Evolutionary conservation across 1,140 invertebrate genomes (phyloP).

Genomic region (Homalodisca vitripennis): DNA sequence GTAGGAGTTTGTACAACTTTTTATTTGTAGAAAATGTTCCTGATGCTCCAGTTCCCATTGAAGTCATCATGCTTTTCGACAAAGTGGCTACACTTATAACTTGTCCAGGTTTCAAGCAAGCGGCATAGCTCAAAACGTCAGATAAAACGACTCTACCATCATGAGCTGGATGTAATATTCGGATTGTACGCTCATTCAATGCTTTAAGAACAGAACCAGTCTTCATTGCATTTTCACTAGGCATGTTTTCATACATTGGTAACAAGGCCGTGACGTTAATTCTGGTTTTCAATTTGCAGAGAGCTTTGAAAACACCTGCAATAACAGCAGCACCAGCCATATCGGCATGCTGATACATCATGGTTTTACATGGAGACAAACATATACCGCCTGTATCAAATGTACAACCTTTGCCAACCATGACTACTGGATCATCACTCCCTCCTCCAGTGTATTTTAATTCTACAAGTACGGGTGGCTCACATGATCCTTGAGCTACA

Average conservation of each 20-base stretch:
- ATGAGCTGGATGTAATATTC: slow-evolving; percentile 86
- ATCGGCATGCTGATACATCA: slow-evolving; percentile 55
- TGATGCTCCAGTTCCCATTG: slow-evolving; percentile 53
- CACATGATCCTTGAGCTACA: slow-evolving; percentile 54
- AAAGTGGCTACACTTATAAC: slow-evolving; percentile 73
- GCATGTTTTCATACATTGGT: slow-evolving; percentile 86
- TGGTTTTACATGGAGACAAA: not conserved
- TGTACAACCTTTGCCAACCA: slow-evolving; percentile 43
- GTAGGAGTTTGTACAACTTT: slow-evolving; percentile 50
- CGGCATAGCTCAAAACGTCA: slow-evolving; percentile 81
- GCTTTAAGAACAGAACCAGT: slow-evolving; percentile 82
- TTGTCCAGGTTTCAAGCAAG: slow-evolving; percentile 61
- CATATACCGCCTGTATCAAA: slow-evolving; percentile 1
- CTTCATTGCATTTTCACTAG: slow-evolving; percentile 76
- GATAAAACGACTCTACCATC: slow-evolving; percentile 85
- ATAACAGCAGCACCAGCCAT: slow-evolving; percentile 88
- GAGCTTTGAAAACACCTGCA: slow-evolving; percentile 65
- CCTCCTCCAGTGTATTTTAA: slow-evolving; percentile 45
- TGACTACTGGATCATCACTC: slow-evolving; percentile 44
- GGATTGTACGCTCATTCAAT: slow-evolving; percentile 81
- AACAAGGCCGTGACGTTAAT: slow-evolving; percentile 71
- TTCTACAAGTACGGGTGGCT: slow-evolving; percentile 56
- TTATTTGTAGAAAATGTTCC: slow-evolving; percentile 57
- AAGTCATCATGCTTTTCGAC: slow-evolving; percentile 2
- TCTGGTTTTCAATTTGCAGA: slow-evolving; percentile 66